Evolutionary conservation across 2,113 vertebrate genomes (phyloP).

Genomic region (Nansenia antarctica): DNA sequence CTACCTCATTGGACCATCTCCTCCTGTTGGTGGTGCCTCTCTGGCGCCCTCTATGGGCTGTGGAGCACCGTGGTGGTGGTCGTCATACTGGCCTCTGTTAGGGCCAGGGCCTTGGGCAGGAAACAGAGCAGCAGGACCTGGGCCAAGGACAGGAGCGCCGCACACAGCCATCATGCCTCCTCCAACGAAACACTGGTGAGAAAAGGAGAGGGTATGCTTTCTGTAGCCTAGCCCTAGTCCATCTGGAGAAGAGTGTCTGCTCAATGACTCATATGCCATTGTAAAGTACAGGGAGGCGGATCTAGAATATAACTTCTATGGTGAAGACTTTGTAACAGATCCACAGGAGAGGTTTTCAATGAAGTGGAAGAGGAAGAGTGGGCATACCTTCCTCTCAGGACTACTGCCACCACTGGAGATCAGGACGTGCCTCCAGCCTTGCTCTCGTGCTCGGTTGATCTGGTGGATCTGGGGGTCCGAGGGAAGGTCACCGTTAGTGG

Average conservation of each 20-base stretch:
- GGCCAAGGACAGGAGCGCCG: slow-evolving; percentile 14
- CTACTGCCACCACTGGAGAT: slow-evolving; percentile 84
- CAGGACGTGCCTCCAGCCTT: slow-evolving; percentile 93
- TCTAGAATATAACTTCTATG: background rate
- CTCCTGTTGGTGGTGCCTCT: slow-evolving; percentile 41
- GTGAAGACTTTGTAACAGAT: background rate
- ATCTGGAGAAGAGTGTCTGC: background rate
- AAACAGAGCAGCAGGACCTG: slow-evolving; percentile 14
- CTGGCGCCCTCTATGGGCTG: slow-evolving; percentile 42
- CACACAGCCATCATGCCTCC: slow-evolving; percentile 45
- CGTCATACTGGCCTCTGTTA: slow-evolving; percentile 78
- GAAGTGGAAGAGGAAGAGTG: background rate
- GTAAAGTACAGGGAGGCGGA: no score
- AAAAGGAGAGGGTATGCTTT: background rate
- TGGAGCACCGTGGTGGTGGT: slow-evolving; percentile 80
- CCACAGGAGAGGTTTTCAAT: background rate
- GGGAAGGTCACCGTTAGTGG: slow-evolving; percentile 21
- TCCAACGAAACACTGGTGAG: slow-evolving; percentile 61
- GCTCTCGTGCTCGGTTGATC: slow-evolving; percentile 95
- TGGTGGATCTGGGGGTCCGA: slow-evolving; percentile 82
- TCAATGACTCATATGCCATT: no score
- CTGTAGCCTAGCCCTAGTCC: no score
- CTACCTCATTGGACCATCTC: slow-evolving; percentile 53
- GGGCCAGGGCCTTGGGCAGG: slow-evolving; percentile 36
- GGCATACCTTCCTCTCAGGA: slow-evolving; percentile 76